Evolutionary conservation across 2,113 vertebrate species (phyloP).

Genomic region (Oryzias javanicus): DNA sequence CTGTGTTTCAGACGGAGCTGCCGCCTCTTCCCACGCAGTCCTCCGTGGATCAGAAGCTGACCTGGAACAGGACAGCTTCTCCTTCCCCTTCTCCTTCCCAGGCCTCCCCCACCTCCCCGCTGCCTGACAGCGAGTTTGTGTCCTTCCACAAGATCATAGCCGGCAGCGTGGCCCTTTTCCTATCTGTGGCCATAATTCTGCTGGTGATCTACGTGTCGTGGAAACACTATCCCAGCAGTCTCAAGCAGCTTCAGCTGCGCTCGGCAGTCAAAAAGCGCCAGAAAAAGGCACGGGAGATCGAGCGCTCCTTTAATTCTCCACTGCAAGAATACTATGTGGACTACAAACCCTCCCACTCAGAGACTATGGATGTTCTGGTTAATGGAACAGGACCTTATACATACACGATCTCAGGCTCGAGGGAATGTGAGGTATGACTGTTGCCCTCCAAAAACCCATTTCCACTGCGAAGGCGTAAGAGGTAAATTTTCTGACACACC

Average conservation of each 20-base stretch:
- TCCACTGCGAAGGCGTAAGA: constrained; percentile 92
- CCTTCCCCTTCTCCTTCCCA: constrained; percentile 76
- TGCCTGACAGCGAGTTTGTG: constrained; percentile 90
- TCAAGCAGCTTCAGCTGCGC: constrained; percentile 93
- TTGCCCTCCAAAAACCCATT: constrained; percentile 93
- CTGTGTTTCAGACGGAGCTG: constrained; percentile 75
- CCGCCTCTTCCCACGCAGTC: constrained; percentile 80
- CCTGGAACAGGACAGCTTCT: constrained; percentile 56
- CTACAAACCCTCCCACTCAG: constrained; percentile 98
- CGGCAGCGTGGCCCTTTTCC: constrained; percentile 91
- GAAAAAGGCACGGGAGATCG: constrained; percentile 90
- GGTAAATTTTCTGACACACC: constrained; percentile 87
- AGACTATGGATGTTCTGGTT: constrained; percentile 97
- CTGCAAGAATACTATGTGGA: constrained; percentile 99
- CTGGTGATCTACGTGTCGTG: constrained; percentile 97
- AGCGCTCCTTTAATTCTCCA: constrained; percentile 91
- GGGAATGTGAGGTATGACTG: constrained; percentile 99
- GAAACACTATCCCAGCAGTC: constrained; percentile 95
- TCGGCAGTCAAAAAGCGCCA: constrained; percentile 88
- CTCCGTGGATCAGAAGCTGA: constrained; percentile 73
- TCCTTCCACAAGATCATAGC: constrained; percentile 97
- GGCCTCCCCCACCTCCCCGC: constrained; percentile 76
- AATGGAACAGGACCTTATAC: constrained; percentile 98
- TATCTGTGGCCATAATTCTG: constrained; percentile 94
- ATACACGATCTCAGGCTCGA: constrained; percentile 98